Base-by-base conservation (phyloP, 1,140 invertebrate genomes). In the Acromyrmex heyeri region DNA sequence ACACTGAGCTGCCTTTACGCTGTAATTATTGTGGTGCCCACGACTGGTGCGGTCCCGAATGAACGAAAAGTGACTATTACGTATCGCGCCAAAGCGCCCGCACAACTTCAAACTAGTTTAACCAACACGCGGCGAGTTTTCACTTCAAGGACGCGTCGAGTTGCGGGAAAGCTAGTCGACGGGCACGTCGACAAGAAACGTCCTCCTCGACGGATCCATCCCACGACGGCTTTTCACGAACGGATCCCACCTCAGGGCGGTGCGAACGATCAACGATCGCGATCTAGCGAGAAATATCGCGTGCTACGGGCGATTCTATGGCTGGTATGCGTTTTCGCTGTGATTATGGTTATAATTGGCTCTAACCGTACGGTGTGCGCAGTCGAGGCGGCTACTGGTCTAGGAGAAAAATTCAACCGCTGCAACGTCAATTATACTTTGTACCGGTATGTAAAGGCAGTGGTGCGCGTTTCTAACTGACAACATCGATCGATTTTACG, bases 331-430 rank as follows among this genome's bases (percentile, higher is more conserved):
- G 75, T 79, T 78, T 86, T 86, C 61, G 34, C 76, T 16, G 64
- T 67, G 75, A 86, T 79, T 86, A 86, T 81, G 27, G 27, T 86
- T 81, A 79, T 86, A 86, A 86, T 86, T 79, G 75, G 50, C 64
- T 86, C 75, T 86, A 86, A 86, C 44, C 67, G 55, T 55, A 82
- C 53, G 78, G 65, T 86, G 77, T 6, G 69, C 21, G n/a, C 64
- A 34, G 53, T 12, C 18, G 62, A 48, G 78, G n/a, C 76, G 53
- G 53, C 85, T 86, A 69, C 85, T 65, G 57, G 76, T 50, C 64
- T 53, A 59, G 24, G 62, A 12, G 50, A 86, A 86, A 86, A 86
- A 69, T 34, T 79, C 65, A 50, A 14, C 50, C 12, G 34, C 62
- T 69, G 62, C 50, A 78, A 65, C 57, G 72, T 50, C 72, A 78